Evolutionary conservation across 2,797 vertebrate genomes (phyloP).

Genomic region (Oreonectes daqikongensis): DNA sequence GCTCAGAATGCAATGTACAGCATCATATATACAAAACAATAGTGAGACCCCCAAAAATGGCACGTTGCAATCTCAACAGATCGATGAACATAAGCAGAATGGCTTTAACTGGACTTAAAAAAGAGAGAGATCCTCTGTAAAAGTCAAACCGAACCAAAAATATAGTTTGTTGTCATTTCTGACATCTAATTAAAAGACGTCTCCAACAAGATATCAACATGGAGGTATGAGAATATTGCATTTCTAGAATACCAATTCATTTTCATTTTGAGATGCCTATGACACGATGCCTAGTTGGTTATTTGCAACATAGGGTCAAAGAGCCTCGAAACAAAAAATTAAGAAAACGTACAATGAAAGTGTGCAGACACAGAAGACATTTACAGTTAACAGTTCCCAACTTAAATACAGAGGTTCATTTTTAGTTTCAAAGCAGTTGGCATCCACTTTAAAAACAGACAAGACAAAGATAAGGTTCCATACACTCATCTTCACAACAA

Average conservation of each 20-base stretch:
- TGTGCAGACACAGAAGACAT: slow-evolving; percentile 78
- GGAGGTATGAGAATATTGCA: slow-evolving; percentile 84
- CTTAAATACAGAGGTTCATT: slow-evolving; percentile 85
- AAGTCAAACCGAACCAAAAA: slow-evolving; percentile 83
- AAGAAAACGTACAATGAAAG: slow-evolving; percentile 64
- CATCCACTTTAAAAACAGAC: slow-evolving; percentile 88
- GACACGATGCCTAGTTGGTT: slow-evolving; percentile 69
- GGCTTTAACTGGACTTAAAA: slow-evolving; percentile 75
- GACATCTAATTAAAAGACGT: slow-evolving; percentile 78
- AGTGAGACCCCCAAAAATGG: slow-evolving; percentile 89
- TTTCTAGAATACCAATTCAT: slow-evolving; percentile 80
- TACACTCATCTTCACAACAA: slow-evolving; percentile 88
- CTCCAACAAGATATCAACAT: slow-evolving; percentile 81
- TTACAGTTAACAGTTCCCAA: slow-evolving; percentile 76
- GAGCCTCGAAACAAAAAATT: slow-evolving; percentile 73
- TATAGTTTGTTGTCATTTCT: slow-evolving; percentile 72
- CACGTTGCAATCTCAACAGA: slow-evolving; percentile 91
- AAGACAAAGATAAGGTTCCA: slow-evolving; percentile 88
- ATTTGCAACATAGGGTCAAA: slow-evolving; percentile 73
- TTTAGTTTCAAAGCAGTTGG: slow-evolving; percentile 88
- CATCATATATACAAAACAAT: slow-evolving; percentile 97
- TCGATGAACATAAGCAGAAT: slow-evolving; percentile 87
- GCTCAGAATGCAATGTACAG: slow-evolving; percentile 98
- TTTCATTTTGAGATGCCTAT: slow-evolving; percentile 69
- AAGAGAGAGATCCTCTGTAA: slow-evolving; percentile 71